These are phyloP conservation scores for Ladona fulva DNA, from an alignment of 1,140 invertebrate species.

Conservation along the genomic window DNA sequence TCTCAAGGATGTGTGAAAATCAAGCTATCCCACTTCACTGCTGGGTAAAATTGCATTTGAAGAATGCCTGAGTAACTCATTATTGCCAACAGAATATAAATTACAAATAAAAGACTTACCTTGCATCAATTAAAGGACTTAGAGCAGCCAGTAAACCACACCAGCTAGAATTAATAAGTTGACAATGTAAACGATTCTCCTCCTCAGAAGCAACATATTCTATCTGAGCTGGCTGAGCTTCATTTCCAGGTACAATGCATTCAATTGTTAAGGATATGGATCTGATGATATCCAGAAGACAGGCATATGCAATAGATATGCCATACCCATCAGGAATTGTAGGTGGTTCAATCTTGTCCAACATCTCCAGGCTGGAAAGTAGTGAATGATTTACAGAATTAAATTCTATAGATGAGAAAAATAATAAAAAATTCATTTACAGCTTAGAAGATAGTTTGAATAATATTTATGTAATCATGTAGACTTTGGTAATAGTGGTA, in stretches of 20 bases:
- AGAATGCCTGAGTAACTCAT: no score
- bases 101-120: conserved; percentile 46
- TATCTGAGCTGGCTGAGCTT: conserved; percentile 33
- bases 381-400: no score
- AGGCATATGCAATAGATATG: conserved; percentile 87
- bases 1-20: no score
- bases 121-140: conserved; percentile 85
- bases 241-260: conserved; percentile 27
- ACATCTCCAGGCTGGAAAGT: conserved; percentile 72
- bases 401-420: no score
- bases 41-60: no score
- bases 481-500: no score
- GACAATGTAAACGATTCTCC: conserved; percentile 50
- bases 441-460: no score
- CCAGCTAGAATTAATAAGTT: conserved; percentile 92
- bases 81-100: no score
- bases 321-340: conserved; percentile 89
- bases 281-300: conserved; percentile 77
- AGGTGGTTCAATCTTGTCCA: conserved; percentile 91
- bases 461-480: no score
- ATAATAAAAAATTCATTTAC: no score
- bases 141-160: conserved; percentile 85
- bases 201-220: conserved; percentile 41
- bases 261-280: conserved; percentile 59
- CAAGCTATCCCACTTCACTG: no score